Base-by-base conservation (phyloP, 2,888 invertebrate genomes). In the Stegana nigrithorax region DNA sequence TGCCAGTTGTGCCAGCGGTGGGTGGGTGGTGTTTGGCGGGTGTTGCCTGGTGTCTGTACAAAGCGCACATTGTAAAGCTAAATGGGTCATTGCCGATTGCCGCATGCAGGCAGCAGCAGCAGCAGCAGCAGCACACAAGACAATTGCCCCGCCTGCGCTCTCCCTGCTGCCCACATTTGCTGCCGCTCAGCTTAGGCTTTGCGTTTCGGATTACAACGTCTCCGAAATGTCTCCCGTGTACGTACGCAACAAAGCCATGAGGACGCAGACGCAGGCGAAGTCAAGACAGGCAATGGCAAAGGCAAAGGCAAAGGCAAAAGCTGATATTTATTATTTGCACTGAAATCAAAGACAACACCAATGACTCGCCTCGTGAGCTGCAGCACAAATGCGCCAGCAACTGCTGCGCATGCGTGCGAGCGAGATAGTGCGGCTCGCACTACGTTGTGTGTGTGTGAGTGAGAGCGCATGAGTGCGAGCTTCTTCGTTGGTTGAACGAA, bases 261-360 rank as follows among this genome's bases (percentile, higher is more conserved):
- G n/a, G n/a, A n/a, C n/a, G n/a, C n/a, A n/a, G n/a, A n/a, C n/a
- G n/a, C n/a, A n/a, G n/a, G n/a, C n/a, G n/a, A n/a, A n/a, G 25
- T 29, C 62, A 44, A 32, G 27, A 10, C 10, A 17, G 25, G 44
- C 29, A 27, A 21, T 32, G 12, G 21, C 42, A 17, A 6, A 53
- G 14, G 14, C 17, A 36, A 21, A 23, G n/a, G 39, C 26, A 39
- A 26, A 62, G 65, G 26, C 70, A 66, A 68, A 65, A 65, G 64
- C 71, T 68, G 67, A 65, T 81, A 81, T 78, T 81, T 78, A 78
- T 78, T 78, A 81, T 78, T 78, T 78, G 78, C 70, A 67, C 67
- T 75, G 70, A 68, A 65, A 69, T 69, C 77, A 71, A 72, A 72
- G 77, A 72, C 75, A 78, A 67, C n/a, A n/a, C n/a, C n/a, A n/a